Conservation (phyloP, 1,140 invertebrate genomes). For the Idris sp. region DNA sequence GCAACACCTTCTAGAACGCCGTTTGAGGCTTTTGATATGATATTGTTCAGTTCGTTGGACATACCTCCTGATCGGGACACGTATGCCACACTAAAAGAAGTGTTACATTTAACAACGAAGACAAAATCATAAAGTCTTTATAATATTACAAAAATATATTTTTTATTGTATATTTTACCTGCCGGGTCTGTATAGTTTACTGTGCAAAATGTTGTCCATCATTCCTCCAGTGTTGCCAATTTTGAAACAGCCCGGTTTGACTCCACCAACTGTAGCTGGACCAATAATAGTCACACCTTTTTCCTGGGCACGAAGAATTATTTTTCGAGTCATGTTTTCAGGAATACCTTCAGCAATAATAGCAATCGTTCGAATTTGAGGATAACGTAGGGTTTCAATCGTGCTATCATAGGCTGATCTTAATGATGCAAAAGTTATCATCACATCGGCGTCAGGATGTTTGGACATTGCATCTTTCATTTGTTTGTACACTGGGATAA, state of each 20-base stretch:
- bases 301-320: slow-evolving; percentile 91
- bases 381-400: slow-evolving; percentile 93
- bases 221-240: slow-evolving; percentile 99
- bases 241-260: slow-evolving; percentile 99
- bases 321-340: slow-evolving; percentile 97
- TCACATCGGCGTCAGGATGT: slow-evolving; percentile 95
- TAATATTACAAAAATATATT: no score
- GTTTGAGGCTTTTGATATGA: slow-evolving; percentile 97
- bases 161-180: no score
- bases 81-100: slow-evolving; percentile 89
- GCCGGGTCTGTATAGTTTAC: slow-evolving; percentile 96
- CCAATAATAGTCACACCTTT: slow-evolving; percentile 81
- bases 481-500: slow-evolving; percentile 93
- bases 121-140: no score
- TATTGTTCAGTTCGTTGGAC: slow-evolving; percentile 99
- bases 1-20: slow-evolving; percentile 99
- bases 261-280: slow-evolving; percentile 98
- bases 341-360: slow-evolving; percentile 99
- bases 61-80: slow-evolving; percentile 99
- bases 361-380: slow-evolving; percentile 96
- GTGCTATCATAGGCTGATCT: slow-evolving; percentile 98
- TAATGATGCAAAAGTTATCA: slow-evolving; percentile 99
- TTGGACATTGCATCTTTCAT: slow-evolving; percentile 98
- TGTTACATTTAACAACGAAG: no score
- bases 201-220: slow-evolving; percentile 99